Evolutionary conservation across 2,113 vertebrate species (phyloP).

Genomic region (Callocephalon fimbriatum): DNA sequence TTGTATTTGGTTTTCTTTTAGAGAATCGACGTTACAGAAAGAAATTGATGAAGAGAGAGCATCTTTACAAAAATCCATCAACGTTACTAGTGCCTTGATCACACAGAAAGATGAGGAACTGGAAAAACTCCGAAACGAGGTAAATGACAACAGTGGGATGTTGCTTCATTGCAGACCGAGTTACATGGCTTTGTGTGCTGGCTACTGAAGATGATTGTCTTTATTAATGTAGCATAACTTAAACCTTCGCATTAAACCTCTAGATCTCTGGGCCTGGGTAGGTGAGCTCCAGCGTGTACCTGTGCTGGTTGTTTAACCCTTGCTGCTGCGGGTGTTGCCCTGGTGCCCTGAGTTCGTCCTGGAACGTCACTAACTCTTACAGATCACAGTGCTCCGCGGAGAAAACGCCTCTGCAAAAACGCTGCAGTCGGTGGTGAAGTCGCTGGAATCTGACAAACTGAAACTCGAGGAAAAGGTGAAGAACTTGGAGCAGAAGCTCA

Average conservation of each 20-base stretch:
- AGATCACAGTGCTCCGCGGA: constrained; percentile 84
- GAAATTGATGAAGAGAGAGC: constrained; percentile 89
- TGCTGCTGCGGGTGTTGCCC: background rate
- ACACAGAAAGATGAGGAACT: constrained; percentile 91
- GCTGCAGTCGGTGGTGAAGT: constrained; percentile 84
- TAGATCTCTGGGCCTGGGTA: background rate
- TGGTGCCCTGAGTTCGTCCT: background rate
- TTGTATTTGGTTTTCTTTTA: constrained; percentile 77
- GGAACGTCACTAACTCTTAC: background rate
- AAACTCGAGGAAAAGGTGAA: constrained; percentile 87
- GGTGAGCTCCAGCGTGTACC: background rate
- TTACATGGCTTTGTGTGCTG: background rate
- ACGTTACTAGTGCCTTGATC: constrained; percentile 92
- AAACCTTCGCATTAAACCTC: background rate
- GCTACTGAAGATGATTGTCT: background rate
- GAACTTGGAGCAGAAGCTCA: constrained; percentile 86
- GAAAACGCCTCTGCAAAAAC: constrained; percentile 85
- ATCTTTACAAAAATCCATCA: constrained; percentile 87
- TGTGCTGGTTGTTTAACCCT: background rate
- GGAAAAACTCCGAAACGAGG: constrained; percentile 89
- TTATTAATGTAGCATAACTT: background rate
- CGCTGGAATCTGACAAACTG: constrained; percentile 87
- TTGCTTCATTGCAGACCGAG: background rate
- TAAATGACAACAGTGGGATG: constrained; percentile 18
- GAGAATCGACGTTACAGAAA: constrained; percentile 86